These are phyloP conservation scores for Chydorus sphaericus DNA, from an alignment of 2,888 invertebrate genomes.

Conservation along the genomic window DNA sequence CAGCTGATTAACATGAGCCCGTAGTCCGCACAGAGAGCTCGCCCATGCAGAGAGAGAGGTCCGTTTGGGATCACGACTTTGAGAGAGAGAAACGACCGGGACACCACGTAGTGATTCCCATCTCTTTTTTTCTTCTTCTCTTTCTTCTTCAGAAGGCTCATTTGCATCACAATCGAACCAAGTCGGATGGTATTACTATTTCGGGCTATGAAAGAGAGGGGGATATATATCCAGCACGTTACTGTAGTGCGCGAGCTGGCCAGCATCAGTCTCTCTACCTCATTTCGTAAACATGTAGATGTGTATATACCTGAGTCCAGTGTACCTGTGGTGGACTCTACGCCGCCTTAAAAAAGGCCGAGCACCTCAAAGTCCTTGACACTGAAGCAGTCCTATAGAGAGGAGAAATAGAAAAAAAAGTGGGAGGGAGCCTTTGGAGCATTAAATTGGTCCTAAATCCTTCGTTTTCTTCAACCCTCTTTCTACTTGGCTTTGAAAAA, in stretches of 20 bases:
- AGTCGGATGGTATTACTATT: conserved; percentile 2
- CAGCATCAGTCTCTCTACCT: background rate
- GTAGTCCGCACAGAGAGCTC: background rate
- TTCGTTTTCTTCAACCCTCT: background rate
- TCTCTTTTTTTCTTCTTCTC: background rate
- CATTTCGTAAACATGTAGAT: background rate
- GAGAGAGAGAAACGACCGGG: background rate
- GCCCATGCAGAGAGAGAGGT: too few species aligned
- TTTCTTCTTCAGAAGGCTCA: background rate
- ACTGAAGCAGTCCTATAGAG: background rate
- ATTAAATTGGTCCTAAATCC: conserved; percentile 5
- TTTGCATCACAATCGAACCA: conserved; percentile 4
- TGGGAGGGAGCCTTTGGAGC: background rate
- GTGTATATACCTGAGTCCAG: background rate
- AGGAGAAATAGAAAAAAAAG: background rate
- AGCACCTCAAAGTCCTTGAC: too few species aligned
- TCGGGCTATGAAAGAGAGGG: background rate
- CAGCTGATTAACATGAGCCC: conserved; percentile 5
- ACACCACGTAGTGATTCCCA: conserved; percentile 1
- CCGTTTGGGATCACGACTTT: conserved; percentile 2
- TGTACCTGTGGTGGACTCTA: background rate
- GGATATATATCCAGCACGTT: background rate
- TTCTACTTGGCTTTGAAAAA: background rate
- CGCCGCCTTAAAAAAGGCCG: too few species aligned
- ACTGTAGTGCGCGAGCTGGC: too few species aligned